Percentiles rank a stretch among this genome's conserved stretches.
phyloP scores from a whole-genome alignment of 2,113 vertebrate species.

The Aegotheles bennettii region DNA sequence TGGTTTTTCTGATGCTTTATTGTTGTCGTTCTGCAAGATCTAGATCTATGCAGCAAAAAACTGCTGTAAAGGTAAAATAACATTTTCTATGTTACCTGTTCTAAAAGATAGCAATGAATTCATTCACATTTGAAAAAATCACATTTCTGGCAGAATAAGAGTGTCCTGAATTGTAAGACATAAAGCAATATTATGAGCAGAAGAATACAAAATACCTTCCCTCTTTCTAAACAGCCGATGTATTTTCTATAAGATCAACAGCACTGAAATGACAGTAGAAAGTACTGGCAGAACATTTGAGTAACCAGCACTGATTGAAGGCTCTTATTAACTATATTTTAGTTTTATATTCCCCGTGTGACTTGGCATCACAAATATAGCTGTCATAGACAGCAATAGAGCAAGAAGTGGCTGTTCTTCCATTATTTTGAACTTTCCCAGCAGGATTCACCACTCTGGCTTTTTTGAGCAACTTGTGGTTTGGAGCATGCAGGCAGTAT shows the following conservation, averaged over 20 bases:
- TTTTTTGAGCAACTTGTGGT: slow-evolving; percentile 68
- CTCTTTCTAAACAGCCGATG: neutral
- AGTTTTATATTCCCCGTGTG: neutral
- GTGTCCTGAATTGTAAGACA: neutral
- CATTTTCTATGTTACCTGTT: neutral
- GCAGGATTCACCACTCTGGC: slow-evolving; percentile 45
- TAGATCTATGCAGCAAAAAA: neutral
- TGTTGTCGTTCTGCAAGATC: neutral
- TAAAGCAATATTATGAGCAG: neutral
- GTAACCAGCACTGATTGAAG: slow-evolving; percentile 5
- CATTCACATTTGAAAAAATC: neutral
- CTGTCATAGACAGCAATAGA: slow-evolving; percentile 27
- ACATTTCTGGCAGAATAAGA: neutral
- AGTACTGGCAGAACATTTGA: neutral
- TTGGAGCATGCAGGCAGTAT: slow-evolving; percentile 44
- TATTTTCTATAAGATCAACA: neutral
- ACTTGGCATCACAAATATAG: slow-evolving; percentile 12
- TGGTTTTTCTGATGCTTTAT: neutral
- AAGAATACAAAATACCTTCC: neutral
- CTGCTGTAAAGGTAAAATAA: neutral
- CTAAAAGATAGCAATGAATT: neutral
- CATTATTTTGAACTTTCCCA: slow-evolving; percentile 64
- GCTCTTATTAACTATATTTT: slow-evolving; percentile 18
- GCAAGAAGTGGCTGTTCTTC: slow-evolving; percentile 44
- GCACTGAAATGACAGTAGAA: neutral